Base-by-base conservation (phyloP, 1,140 invertebrate genomes). In the Liolophura sinensis region DNA sequence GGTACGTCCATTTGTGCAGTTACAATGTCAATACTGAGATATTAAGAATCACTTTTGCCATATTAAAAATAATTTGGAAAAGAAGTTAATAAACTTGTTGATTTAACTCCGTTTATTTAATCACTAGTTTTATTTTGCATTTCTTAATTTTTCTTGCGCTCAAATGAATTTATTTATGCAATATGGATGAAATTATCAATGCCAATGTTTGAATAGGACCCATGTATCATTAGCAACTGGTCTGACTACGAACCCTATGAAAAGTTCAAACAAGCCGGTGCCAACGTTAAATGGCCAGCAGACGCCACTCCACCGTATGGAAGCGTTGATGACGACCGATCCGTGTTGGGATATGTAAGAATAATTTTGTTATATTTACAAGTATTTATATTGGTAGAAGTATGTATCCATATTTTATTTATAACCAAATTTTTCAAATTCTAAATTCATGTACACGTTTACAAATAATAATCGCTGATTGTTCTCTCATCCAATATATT, bases 281-380 rank as follows among this genome's bases (percentile, higher is more conserved):
- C 74, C 18, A 76, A 70, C 56, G 76, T 84, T 27, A 80, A 75
- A 65, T 84, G 82, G 82, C 76, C 75, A 3, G 20, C 24, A 14
- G 46, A 62, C 22, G 58, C 71, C 54, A 60, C 47, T 11, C 62
- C 65, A 9, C 77, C 78, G 47, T 55, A 15, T 16, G 69, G 68
- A 31, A 75, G 74, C 57, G 63, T 25, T 16, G 70, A 78, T 62
- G 51, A 57, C 12, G 67, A 69, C 52, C 56, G 66, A 14, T 76
- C 75, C 24, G 49, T 84, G 47, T 61, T 80, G 22, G 82, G 82
- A 67, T 82, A 73, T 68, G 82, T 83, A 73, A 74, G 77, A 71
- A 60, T 40, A 40, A 40, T 40, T 40, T 40, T 5, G 31, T 40
- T 40, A 9, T 40, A 40, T 40, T 40, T 40, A 9, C 31, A 40